phyloP scores from a whole-genome alignment of 1,140 invertebrate species.

The Neodiprion lecontei region DNA sequence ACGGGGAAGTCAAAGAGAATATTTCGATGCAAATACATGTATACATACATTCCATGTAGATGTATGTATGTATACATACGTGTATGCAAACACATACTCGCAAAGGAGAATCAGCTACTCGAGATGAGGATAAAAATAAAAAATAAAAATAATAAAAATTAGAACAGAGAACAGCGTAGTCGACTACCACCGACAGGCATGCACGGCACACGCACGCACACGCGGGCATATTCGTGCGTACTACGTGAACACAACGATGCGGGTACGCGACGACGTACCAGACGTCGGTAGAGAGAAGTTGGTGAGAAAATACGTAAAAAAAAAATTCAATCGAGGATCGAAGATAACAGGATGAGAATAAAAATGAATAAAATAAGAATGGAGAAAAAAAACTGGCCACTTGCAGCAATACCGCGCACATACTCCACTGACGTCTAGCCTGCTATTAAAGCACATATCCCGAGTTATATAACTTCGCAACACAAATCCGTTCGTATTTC shows the following conservation, averaged over 20 bases:
- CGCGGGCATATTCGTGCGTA: slow-evolving; percentile 19
- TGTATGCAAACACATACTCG: background rate
- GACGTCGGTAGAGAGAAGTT: slow-evolving; percentile 7
- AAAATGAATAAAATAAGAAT: background rate
- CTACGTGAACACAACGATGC: slow-evolving; percentile 25
- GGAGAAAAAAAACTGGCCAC: background rate
- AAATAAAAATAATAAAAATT: background rate
- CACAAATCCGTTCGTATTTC: background rate
- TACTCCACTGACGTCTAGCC: slow-evolving; percentile 30
- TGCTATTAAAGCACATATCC: slow-evolving; percentile 43
- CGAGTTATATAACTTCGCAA: slow-evolving; percentile 45
- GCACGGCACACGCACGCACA: background rate
- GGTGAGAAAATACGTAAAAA: background rate
- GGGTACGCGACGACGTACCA: slow-evolving; percentile 33
- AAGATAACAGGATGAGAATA: background rate
- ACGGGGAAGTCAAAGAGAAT: slow-evolving; percentile 11
- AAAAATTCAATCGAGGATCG: background rate
- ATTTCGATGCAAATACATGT: background rate
- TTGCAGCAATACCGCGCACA: slow-evolving; percentile 10
- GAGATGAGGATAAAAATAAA: background rate
- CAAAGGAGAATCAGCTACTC: background rate
- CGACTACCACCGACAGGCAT: background rate
- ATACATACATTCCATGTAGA: background rate
- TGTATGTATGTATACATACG: background rate
- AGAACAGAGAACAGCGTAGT: background rate